Conservation (phyloP, 1,140 invertebrate genomes). For the Tribolium madens region DNA sequence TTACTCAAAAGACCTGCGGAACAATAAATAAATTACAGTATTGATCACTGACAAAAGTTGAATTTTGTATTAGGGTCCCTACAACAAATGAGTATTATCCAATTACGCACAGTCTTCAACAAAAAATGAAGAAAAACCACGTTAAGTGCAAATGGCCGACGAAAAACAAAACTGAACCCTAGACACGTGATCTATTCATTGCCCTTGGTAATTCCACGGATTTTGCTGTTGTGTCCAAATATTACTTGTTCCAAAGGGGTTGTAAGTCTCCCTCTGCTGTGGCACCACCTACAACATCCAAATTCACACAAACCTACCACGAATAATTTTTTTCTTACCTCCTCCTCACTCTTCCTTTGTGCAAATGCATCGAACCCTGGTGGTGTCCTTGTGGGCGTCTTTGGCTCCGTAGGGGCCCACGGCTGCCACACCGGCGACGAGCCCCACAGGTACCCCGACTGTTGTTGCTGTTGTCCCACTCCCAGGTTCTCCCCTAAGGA, state of each 20-base stretch:
- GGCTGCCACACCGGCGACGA: slow-evolving; percentile 62
- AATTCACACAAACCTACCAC: not conserved
- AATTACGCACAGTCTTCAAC: slow-evolving; percentile 45
- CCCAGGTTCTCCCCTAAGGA: slow-evolving; percentile 64
- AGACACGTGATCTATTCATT: slow-evolving; percentile 45
- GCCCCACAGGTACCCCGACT: slow-evolving; percentile 60
- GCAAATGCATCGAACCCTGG: slow-evolving; percentile 61
- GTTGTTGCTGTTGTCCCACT: slow-evolving; percentile 22
- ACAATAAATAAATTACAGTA: slow-evolving; percentile 42
- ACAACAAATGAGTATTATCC: slow-evolving; percentile 47
- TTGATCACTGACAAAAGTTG: slow-evolving; percentile 31
- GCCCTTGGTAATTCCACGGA: slow-evolving; percentile 56
- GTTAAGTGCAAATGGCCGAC: slow-evolving; percentile 42
- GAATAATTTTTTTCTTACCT: slow-evolving; percentile 49
- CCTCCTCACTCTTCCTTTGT: slow-evolving; percentile 56
- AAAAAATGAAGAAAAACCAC: slow-evolving; percentile 18
- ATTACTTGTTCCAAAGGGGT: slow-evolving; percentile 52
- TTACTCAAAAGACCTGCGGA: slow-evolving; percentile 27
- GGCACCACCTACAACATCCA: slow-evolving; percentile 32
- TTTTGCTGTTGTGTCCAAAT: slow-evolving; percentile 57
- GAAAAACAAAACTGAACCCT: slow-evolving; percentile 39
- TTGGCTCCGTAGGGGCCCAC: slow-evolving; percentile 57
- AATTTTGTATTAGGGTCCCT: slow-evolving; percentile 39
- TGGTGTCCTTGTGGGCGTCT: slow-evolving; percentile 59
- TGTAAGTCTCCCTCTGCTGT: slow-evolving; percentile 49